Base-by-base conservation (phyloP, 1,140 invertebrate genomes). In the Scaptodrosophila lebanonensis region DNA sequence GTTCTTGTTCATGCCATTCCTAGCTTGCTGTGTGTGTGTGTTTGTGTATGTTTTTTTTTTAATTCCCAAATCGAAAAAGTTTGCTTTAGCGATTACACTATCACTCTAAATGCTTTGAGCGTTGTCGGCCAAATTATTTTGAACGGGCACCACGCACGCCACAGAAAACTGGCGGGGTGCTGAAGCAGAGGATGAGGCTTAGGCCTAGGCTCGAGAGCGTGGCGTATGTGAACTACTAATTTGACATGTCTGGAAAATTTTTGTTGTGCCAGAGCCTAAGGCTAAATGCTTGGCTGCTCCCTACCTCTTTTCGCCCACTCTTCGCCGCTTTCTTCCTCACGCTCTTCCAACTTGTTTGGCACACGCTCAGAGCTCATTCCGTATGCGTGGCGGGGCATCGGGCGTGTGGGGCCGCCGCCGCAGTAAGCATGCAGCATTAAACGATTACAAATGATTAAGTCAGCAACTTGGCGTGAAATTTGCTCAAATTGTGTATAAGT, bases 1-100 rank as follows among this genome's bases (percentile, higher is more conserved):
- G 39, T 43, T 51, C 53, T 53, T 63, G 36, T 53, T 54, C 36
- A 30, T 48, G 25, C 35, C 62, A 56, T 58, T 64, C 42, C 33
- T 36, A n/a, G n/a, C n/a, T n/a, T n/a, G n/a, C n/a, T n/a, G n/a
- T n/a, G n/a, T n/a, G n/a, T n/a, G n/a, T n/a, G 1, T 36, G 18
- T 36, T 25, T 48, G 16, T 25, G 18, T 20, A 36, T 44, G 38
- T 39, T 62, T 53, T 76, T 71, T 77, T 71, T 77, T 77, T 77
- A 77, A 77, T 77, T 77, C 72, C 72, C 72, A 77, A 77, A 77
- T 77, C 72, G 72, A 77, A 77, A 77, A 77, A 77, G 73, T 77
- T 77, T 72, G 39, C 52, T 27, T 45, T 59, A 50, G 62, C 71
- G 71, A 76, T 76, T 76, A 76, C 68, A 68, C 42, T 58, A 25